These are phyloP conservation scores for Rhagium mordax DNA, from an alignment of 2,888 invertebrate species.

Conservation along the genomic window DNA sequence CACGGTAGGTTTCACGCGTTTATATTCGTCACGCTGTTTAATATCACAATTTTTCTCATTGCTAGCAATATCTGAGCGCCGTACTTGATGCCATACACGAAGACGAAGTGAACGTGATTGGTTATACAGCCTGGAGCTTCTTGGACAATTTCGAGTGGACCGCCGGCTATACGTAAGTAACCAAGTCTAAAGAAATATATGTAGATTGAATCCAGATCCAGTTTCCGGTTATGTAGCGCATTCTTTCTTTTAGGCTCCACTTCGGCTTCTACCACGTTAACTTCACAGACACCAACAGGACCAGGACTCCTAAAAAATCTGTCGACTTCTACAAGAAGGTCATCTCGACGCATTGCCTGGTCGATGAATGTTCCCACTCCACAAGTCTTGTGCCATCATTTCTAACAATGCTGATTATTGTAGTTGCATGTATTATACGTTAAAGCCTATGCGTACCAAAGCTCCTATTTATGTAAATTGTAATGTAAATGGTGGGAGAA, in stretches of 20 bases:
- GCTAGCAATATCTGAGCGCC: slow-evolving; percentile 69
- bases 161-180: slow-evolving; percentile 64
- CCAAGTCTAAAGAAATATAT: no score
- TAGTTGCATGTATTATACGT: neutral
- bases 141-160: slow-evolving; percentile 70
- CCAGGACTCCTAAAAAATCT: slow-evolving; percentile 76
- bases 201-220: no score
- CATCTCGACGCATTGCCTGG: slow-evolving; percentile 60
- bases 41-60: neutral
- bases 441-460: no score
- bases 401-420: neutral
- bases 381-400: neutral
- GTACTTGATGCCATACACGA: slow-evolving; percentile 63
- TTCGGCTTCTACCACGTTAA: slow-evolving; percentile 80
- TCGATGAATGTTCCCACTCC: neutral
- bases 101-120: slow-evolving; percentile 59
- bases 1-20: slow-evolving; percentile 54
- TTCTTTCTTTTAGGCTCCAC: slow-evolving; percentile 70
- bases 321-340: slow-evolving; percentile 72
- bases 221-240: neutral
- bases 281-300: slow-evolving; percentile 72
- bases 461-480: no score
- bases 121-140: slow-evolving; percentile 55
- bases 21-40: neutral
- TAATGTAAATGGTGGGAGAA: no score